Conservation (phyloP, 2,797 vertebrate genomes). For the Paramormyrops hopkinsi region DNA sequence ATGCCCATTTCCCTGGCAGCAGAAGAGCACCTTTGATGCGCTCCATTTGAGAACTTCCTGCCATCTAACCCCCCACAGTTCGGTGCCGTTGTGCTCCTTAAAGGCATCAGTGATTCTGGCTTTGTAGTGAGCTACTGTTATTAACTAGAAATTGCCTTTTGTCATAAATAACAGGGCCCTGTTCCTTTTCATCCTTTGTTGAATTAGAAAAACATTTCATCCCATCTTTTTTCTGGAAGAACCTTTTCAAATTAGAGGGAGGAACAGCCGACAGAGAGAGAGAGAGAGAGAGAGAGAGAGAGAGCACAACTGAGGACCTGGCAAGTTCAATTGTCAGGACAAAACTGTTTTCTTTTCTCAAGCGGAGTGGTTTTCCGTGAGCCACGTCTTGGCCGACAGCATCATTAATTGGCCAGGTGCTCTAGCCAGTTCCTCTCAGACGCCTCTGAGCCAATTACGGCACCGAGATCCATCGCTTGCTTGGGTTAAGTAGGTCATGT, state of each 20-base stretch:
- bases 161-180: conserved; percentile 32
- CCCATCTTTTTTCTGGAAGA: conserved; percentile 20
- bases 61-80: conserved; percentile 26
- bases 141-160: conserved; percentile 24
- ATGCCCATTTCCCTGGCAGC: background rate
- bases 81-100: conserved; percentile 20
- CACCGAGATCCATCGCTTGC: conserved; percentile 34
- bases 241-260: conserved; percentile 28
- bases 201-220: conserved; percentile 32
- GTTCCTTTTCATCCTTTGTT: conserved; percentile 36
- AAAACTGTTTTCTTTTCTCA: conserved; percentile 21
- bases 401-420: conserved; percentile 44
- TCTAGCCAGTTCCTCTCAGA: conserved; percentile 15
- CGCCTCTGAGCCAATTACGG: conserved; percentile 41
- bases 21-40: conserved; percentile 15
- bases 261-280: background rate
- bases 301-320: background rate
- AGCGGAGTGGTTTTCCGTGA: conserved; percentile 14
- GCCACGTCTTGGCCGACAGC: conserved; percentile 21
- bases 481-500: conserved; percentile 45
- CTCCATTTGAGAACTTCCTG: conserved; percentile 23
- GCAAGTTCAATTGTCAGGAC: conserved; percentile 32
- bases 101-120: conserved; percentile 19
- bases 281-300: background rate
- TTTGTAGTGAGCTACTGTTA: conserved; percentile 37